Evolutionary conservation across 1,140 invertebrate genomes (phyloP).

Genomic region (Anastrepha obliqua): DNA sequence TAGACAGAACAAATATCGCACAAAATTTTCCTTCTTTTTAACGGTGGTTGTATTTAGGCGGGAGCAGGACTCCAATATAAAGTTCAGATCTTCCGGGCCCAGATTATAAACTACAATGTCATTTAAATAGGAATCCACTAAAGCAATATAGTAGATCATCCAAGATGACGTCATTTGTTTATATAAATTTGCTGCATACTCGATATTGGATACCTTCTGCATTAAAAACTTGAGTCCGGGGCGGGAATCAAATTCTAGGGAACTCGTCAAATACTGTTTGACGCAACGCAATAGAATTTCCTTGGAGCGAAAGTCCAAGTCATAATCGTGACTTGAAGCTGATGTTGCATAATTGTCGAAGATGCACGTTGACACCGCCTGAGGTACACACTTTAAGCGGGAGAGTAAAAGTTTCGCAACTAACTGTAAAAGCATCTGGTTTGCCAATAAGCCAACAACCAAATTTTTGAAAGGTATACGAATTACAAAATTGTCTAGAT

Average conservation of each 20-base stretch:
- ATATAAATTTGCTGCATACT: constrained; percentile 92
- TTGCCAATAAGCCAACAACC: constrained; percentile 90
- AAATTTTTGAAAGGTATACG: constrained; percentile 90
- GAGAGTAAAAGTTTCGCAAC: constrained; percentile 89
- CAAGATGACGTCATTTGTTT: constrained; percentile 93
- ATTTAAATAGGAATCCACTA: constrained; percentile 87
- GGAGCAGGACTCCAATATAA: constrained; percentile 78
- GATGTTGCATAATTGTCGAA: constrained; percentile 74
- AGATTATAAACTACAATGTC: constrained; percentile 79
- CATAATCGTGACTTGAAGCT: constrained; percentile 76
- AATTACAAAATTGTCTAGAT: constrained; percentile 86
- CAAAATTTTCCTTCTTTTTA: constrained; percentile 77
- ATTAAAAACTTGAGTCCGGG: constrained; percentile 94
- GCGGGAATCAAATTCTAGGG: constrained; percentile 89
- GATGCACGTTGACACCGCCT: constrained; percentile 73
- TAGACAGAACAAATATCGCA: constrained; percentile 77
- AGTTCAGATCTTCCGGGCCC: constrained; percentile 80
- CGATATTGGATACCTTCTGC: constrained; percentile 92
- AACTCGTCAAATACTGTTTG: constrained; percentile 86
- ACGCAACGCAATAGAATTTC: constrained; percentile 83
- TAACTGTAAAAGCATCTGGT: constrained; percentile 93
- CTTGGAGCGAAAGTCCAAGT: constrained; percentile 76
- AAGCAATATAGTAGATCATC: constrained; percentile 90
- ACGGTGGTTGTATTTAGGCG: constrained; percentile 76
- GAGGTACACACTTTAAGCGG: constrained; percentile 75